Conservation (phyloP, 1,140 invertebrate species). For the Cyphomyrmex costatus region DNA sequence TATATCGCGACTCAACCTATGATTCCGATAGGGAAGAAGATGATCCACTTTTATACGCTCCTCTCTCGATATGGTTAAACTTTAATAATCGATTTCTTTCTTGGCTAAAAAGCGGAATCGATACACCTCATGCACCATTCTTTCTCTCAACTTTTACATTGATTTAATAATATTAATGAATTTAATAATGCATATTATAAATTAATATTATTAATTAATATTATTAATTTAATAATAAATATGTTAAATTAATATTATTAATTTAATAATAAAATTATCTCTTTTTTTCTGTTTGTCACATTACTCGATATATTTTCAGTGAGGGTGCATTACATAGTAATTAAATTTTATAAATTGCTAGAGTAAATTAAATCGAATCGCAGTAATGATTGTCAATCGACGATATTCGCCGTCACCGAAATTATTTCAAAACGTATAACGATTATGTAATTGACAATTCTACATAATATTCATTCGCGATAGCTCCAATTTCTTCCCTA, state of each 20-base stretch:
- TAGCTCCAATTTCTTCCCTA: background rate
- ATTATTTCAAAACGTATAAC: background rate
- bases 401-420: background rate
- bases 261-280: background rate
- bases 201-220: conserved; percentile 9
- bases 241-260: background rate
- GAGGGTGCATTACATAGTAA: background rate
- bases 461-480: background rate
- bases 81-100: conserved; percentile 25
- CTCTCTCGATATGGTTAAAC: conserved; percentile 10
- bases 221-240: too few relatives aligned
- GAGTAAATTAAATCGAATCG: conserved; percentile 16
- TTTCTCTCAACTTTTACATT: background rate
- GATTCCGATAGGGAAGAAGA: conserved; percentile 2
- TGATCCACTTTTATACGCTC: conserved; percentile 15
- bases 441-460: background rate
- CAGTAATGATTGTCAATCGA: background rate
- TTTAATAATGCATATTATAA: background rate
- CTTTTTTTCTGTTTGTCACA: background rate
- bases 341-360: conserved; percentile 17
- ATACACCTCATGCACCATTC: background rate
- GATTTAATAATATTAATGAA: background rate
- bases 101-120: background rate
- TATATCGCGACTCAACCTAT: conserved; percentile 38
- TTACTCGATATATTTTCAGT: background rate